phyloP scores from a whole-genome alignment of 2,797 vertebrate genomes.

The Sebastes dallii region DNA sequence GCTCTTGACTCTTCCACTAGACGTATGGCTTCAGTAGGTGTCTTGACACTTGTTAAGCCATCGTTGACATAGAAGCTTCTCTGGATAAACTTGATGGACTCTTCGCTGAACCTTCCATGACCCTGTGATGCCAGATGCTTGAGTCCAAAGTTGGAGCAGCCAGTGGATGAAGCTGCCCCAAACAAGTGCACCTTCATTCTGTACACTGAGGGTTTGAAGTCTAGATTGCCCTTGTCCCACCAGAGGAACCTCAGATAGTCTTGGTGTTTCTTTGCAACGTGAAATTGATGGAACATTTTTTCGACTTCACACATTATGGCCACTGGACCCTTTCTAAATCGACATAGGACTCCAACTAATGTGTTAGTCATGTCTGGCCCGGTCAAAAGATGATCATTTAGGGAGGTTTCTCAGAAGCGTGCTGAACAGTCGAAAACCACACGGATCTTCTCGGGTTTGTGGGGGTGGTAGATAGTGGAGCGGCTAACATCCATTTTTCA shows the following conservation, averaged over 20 bases:
- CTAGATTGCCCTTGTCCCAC: slow-evolving; percentile 25
- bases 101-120: slow-evolving; percentile 16
- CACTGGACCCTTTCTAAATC: slow-evolving; percentile 33
- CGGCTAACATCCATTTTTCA: too few species aligned
- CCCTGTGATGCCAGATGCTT: slow-evolving; percentile 23
- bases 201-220: slow-evolving; percentile 16
- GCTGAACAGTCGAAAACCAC: slow-evolving; percentile 7
- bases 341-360: slow-evolving; percentile 14
- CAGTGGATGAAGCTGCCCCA: slow-evolving; percentile 24
- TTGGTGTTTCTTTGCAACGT: slow-evolving; percentile 19
- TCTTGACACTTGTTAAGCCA: slow-evolving; percentile 11
- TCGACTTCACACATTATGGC: slow-evolving; percentile 9
- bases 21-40: slow-evolving; percentile 3
- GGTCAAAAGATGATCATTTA: not conserved
- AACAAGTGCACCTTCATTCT: slow-evolving; percentile 38
- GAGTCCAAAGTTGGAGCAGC: slow-evolving; percentile 37
- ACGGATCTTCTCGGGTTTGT: not conserved
- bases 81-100: slow-evolving; percentile 21
- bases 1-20: slow-evolving; percentile 20
- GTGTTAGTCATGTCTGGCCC: slow-evolving; percentile 11
- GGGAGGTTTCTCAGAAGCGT: not conserved
- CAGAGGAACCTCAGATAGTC: slow-evolving; percentile 34
- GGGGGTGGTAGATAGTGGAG: slow-evolving; percentile 36
- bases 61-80: slow-evolving; percentile 9
- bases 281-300: slow-evolving; percentile 42